These are phyloP conservation scores for Microplitis deprimator DNA, from an alignment of 2,888 invertebrate species.

Conservation along the genomic window DNA sequence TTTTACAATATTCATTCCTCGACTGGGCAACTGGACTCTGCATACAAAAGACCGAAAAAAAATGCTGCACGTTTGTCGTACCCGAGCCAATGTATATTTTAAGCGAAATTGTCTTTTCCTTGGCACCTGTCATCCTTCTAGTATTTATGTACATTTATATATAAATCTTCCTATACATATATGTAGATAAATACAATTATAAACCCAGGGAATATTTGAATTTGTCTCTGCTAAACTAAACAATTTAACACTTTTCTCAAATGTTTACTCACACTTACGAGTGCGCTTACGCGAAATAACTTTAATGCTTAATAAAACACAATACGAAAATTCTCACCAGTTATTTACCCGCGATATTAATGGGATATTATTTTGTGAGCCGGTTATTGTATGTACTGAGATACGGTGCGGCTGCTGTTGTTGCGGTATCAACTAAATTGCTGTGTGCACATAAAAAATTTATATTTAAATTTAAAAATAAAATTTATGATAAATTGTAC, in stretches of 20 bases:
- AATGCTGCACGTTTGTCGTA: conserved; percentile 19
- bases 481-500: conserved; percentile 25
- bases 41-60: conserved; percentile 17
- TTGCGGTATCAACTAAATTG: background rate
- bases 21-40: conserved; percentile 1
- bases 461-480: conserved; percentile 20
- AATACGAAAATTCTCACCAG: too few relatives aligned
- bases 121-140: conserved; percentile 4
- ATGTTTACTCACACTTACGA: too few relatives aligned
- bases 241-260: too few relatives aligned
- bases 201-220: too few relatives aligned
- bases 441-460: background rate
- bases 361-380: too few relatives aligned
- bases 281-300: too few relatives aligned
- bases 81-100: conserved; percentile 49
- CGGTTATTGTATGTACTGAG: background rate
- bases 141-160: conserved; percentile 13
- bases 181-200: too few relatives aligned
- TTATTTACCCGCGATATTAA: too few relatives aligned
- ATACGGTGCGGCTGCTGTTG: conserved; percentile 19
- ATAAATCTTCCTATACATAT: too few relatives aligned
- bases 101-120: conserved; percentile 38
- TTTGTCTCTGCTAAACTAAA: too few relatives aligned
- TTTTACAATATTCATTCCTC: conserved; percentile 18
- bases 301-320: too few relatives aligned